These are phyloP conservation scores for Drosophila willistoni DNA, from an alignment of 1,140 invertebrate genomes.

Conservation along the genomic window DNA sequence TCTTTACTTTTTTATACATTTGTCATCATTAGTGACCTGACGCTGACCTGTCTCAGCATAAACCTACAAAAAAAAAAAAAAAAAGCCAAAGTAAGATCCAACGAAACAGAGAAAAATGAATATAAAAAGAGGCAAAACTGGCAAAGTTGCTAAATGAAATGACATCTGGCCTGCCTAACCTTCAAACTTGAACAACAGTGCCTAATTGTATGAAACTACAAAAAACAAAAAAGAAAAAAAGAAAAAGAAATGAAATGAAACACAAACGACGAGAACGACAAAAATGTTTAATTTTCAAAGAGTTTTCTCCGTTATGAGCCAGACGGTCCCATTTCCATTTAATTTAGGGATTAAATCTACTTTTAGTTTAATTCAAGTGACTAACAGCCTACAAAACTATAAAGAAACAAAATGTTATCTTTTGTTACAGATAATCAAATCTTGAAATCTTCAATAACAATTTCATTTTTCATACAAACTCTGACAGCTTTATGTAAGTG, in stretches of 20 bases:
- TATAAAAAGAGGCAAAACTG: constrained; percentile 29
- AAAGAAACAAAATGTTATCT: too few relatives aligned
- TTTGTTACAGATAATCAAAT: not conserved
- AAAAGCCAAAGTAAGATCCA: constrained; percentile 25
- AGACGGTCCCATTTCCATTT: not conserved
- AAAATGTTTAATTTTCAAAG: constrained; percentile 5
- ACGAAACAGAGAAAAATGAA: constrained; percentile 23
- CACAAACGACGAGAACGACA: not conserved
- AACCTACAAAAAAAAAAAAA: constrained; percentile 12
- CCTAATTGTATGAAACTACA: constrained; percentile 7
- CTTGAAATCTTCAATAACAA: not conserved
- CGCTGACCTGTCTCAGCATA: constrained; percentile 29
- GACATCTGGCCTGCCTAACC: constrained; percentile 29
- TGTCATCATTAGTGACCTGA: constrained; percentile 73
- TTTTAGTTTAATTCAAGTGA: not conserved
- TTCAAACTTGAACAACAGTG: constrained; percentile 33
- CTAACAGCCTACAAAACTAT: too few relatives aligned
- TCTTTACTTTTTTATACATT: constrained; percentile 48
- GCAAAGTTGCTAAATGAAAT: constrained; percentile 39
- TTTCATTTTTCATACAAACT: not conserved
- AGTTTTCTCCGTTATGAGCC: not conserved
- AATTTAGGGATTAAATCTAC: not conserved
- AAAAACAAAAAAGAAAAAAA: not conserved
- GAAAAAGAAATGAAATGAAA: not conserved
- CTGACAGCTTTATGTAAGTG: not conserved